Evolutionary conservation across 2,113 vertebrate species (phyloP).

Genomic region (cattle (Bos taurus)): DNA sequence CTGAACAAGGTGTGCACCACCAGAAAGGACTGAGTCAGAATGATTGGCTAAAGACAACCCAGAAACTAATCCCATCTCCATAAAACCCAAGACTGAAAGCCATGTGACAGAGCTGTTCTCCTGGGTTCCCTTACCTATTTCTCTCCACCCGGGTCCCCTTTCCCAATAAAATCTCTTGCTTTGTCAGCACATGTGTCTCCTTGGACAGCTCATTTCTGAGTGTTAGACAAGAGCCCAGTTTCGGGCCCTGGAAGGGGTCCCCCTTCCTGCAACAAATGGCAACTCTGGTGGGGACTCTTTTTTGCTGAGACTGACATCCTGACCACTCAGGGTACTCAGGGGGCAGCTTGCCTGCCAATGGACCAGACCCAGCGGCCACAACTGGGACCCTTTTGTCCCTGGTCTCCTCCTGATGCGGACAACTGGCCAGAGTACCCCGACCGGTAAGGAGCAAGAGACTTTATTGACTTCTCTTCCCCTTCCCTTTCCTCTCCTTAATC

Average conservation of each 20-base stretch:
- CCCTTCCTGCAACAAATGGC: background rate
- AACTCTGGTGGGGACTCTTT: background rate
- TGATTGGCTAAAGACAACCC: background rate
- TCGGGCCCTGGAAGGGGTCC: background rate
- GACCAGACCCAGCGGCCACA: fast-evolving
- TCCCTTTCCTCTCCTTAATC: background rate
- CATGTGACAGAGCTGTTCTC: background rate
- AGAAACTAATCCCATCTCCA: background rate
- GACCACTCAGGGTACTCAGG: background rate
- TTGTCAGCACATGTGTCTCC: background rate
- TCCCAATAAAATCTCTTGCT: background rate
- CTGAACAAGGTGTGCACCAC: background rate
- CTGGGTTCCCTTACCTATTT: background rate
- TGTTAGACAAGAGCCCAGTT: background rate
- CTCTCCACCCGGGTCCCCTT: background rate
- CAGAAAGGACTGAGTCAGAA: background rate
- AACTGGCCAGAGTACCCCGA: fast-evolving
- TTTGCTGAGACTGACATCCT: background rate
- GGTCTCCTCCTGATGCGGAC: fast-evolving
- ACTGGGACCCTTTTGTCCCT: background rate
- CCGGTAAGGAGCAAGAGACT: fast-evolving
- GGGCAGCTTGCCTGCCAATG: background rate
- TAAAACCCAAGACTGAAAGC: fast-evolving
- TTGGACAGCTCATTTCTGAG: fast-evolving
- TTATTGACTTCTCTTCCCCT: background rate